Evolutionary conservation across 2,797 vertebrate genomes (phyloP).

Genomic region (Hippopotamyrus pictus): DNA sequence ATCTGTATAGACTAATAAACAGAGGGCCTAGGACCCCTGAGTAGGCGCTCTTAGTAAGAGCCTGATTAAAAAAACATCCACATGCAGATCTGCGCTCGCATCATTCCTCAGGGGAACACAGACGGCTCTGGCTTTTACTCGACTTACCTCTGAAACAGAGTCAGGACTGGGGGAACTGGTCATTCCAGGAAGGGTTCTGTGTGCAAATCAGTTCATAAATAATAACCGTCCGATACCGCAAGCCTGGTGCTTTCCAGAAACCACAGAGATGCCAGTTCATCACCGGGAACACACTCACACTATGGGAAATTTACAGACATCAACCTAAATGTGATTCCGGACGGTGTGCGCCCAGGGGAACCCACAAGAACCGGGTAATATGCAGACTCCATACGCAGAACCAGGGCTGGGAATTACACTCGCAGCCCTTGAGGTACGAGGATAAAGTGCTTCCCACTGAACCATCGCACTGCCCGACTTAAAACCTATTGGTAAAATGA

Average conservation of each 20-base stretch:
- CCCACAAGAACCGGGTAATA: neutral
- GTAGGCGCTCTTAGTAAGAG: slow-evolving; percentile 32
- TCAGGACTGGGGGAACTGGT: neutral
- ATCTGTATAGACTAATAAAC: slow-evolving; percentile 41
- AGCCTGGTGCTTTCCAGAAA: neutral
- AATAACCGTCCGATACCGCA: neutral
- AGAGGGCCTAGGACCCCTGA: neutral
- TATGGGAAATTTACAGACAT: slow-evolving; percentile 1
- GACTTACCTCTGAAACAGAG: neutral
- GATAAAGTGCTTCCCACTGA: neutral
- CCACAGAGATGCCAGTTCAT: neutral
- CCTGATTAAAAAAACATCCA: slow-evolving; percentile 6
- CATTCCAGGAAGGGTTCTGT: neutral
- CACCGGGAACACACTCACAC: neutral
- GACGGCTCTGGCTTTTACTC: neutral
- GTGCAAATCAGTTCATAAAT: slow-evolving; percentile 1
- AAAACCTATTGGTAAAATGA: neutral
- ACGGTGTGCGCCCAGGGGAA: neutral
- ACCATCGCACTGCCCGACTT: neutral
- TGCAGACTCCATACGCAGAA: neutral
- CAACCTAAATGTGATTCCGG: neutral
- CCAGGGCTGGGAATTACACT: neutral
- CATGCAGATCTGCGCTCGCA: neutral
- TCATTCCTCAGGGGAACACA: neutral
- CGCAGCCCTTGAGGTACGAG: neutral